Base-by-base conservation (phyloP, 1,140 invertebrate species). In the Zaprionus inermis region DNA sequence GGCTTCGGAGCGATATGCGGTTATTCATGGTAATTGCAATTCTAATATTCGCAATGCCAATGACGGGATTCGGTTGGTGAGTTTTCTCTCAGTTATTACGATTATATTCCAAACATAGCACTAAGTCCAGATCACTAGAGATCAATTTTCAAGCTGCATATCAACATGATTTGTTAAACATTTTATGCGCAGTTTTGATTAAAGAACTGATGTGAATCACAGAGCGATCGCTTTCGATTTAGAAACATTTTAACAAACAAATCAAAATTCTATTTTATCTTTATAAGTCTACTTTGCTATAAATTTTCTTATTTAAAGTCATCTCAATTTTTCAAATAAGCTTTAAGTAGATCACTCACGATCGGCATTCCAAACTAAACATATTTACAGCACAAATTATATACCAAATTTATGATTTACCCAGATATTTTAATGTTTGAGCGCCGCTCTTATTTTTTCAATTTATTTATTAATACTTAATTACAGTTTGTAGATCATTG, bases 21-120 rank as follows among this genome's bases (percentile, higher is more conserved):
- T 82, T 90, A 71, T 78, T 91, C 69, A 89, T 91, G 86, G 86
- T 91, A 80, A 79, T 91, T 88, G 90, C 90, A 88, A 90, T 91
- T 80, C 72, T 91, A 75, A 88, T 91, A 91, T 90, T 91, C 79
- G 90, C 90, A 90, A 91, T 91, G 90, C 90, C 90, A 90, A 90
- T 91, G 76, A 91, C 90, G 69, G 90, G 90, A 82, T 90, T 91
- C 78, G 90, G 90, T 70, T 91, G 84, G 91, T 91, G 70, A 91
- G 80, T 84, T 51, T 49, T 12, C 9, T 18, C 16, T 11, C 44
- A 22, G 4, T 12, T 20, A 49, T 22, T 49, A 49, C 1, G 22
- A 7, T 20, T 49, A 49, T 49, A 20, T 49, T 12, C 20, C 0
- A 0, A 49, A 22, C 4, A 18, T 12, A 46, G 41, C 20, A 2